Evolutionary conservation across 2,113 vertebrate genomes (phyloP), one percentile per base, ranked within the genome.

Genomic region (Microtus pennsylvanicus): DNA sequence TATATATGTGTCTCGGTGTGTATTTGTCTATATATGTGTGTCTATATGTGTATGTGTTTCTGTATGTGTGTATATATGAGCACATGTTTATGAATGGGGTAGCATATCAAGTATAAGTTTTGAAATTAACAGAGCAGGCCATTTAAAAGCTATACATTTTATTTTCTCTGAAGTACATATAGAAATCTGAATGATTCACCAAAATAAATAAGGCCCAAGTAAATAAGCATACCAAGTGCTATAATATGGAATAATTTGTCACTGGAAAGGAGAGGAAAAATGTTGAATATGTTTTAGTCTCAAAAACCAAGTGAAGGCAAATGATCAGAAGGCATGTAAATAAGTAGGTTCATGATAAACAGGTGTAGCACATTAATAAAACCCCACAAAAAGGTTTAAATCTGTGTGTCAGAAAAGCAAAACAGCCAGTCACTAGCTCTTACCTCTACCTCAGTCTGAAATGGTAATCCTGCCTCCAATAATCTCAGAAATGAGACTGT

Each of bases 231-330:
- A 90, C 76, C 70, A 65, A 77, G 26, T 74, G 85, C 52, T 33
- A 61, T 74, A 55, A 94, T 42, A 90, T 26, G 55, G 14, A n/a
- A 88, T 38, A 96, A 90, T 52, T 90, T 61, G 61, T 19, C 77
- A 17, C 28, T 70, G 5, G 33, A 89, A 88, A 83, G 11, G n/a
- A 22, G 19, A 38, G 11, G 35, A 3, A 30, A 97, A 87, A 52
- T 1, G 13, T 77, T 89, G 12, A 77, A 78, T 80, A 12, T 2
- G 69, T 77, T 80, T 93, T 89, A 93, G 50, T 70, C 1, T 30
- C 69, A 80, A 9, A 80, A 95, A 67, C 26, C 80, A 45, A 89
- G 33, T 30, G 11, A 90, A 94, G 52, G 28, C 16, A 88, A 88
- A 87, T 16, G 47, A 61, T n/a, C 70, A 47, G 38, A 7, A 63